phyloP scores from a whole-genome alignment of 1,140 invertebrate genomes.

The Bactericera cockerelli region DNA sequence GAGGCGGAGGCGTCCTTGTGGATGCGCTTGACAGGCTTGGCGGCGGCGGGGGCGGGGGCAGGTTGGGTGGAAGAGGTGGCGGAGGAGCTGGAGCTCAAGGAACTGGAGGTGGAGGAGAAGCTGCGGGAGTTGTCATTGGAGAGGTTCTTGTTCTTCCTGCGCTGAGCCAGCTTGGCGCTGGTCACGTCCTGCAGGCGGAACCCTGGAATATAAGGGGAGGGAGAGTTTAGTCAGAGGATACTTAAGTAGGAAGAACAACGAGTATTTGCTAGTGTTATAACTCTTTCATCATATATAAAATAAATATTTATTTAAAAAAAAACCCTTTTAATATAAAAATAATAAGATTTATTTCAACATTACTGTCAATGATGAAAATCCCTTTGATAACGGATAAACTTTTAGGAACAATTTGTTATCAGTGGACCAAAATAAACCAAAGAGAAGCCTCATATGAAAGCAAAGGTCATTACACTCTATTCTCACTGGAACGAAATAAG shows the following conservation, averaged over 20 bases:
- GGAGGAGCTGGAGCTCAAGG: conserved; percentile 30
- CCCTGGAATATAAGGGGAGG: not conserved
- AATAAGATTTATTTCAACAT: too few relatives aligned
- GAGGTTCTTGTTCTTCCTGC: conserved; percentile 49
- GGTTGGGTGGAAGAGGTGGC: conserved; percentile 23
- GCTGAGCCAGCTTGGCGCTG: conserved; percentile 51
- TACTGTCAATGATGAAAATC: too few relatives aligned
- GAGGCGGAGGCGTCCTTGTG: conserved; percentile 18
- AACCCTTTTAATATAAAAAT: too few relatives aligned
- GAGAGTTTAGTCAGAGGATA: not conserved
- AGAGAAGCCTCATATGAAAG: too few relatives aligned
- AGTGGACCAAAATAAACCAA: too few relatives aligned
- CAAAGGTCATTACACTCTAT: too few relatives aligned
- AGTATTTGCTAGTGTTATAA: not conserved
- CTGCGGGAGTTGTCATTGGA: conserved; percentile 32
- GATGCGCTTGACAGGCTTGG: conserved; percentile 8
- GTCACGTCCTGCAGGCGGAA: conserved; percentile 36
- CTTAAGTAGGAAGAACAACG: not conserved
- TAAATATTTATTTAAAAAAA: not conserved
- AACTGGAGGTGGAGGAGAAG: conserved; percentile 32
- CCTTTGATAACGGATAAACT: too few relatives aligned
- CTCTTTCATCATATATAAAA: not conserved
- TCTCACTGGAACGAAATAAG: too few relatives aligned
- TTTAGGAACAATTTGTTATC: too few relatives aligned
- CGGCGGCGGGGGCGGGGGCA: not conserved